Conservation (phyloP, 2,797 vertebrate species). For the Acanthis flammea region DNA sequence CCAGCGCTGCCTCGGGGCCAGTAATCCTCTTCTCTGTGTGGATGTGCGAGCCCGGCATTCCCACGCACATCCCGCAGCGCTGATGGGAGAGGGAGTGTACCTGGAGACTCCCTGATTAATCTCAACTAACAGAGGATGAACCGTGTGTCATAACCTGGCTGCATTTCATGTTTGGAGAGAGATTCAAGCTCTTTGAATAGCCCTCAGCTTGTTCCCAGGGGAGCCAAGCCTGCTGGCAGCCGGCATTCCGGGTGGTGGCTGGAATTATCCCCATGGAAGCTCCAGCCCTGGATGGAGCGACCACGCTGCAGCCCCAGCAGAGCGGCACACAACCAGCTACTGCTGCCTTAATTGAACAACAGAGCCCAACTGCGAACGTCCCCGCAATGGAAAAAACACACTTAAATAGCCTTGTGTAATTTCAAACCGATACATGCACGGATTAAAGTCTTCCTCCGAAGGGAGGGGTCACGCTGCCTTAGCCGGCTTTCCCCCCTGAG, state of each 20-base stretch:
- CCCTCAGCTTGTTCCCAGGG: neutral
- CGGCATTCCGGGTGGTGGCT: accelerated
- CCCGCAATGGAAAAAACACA: neutral
- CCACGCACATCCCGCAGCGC: neutral
- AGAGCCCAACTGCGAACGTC: neutral
- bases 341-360: neutral
- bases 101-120: neutral
- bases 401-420: neutral
- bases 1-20: neutral
- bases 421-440: neutral
- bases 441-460: neutral
- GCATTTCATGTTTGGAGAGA: neutral
- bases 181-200: neutral
- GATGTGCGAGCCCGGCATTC: accelerated
- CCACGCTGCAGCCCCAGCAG: accelerated
- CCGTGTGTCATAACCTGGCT: neutral
- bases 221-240: accelerated
- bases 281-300: accelerated
- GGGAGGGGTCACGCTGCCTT: neutral
- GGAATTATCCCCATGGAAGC: neutral
- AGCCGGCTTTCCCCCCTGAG: neutral
- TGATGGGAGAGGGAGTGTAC: neutral
- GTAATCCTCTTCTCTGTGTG: neutral
- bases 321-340: accelerated
- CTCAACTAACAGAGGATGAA: neutral